A percentile compares a stretch with the other conserved stretches of the same genome.
Conservation (phyloP, 1,140 invertebrate species). For the Choristoneura fumiferana region DNA sequence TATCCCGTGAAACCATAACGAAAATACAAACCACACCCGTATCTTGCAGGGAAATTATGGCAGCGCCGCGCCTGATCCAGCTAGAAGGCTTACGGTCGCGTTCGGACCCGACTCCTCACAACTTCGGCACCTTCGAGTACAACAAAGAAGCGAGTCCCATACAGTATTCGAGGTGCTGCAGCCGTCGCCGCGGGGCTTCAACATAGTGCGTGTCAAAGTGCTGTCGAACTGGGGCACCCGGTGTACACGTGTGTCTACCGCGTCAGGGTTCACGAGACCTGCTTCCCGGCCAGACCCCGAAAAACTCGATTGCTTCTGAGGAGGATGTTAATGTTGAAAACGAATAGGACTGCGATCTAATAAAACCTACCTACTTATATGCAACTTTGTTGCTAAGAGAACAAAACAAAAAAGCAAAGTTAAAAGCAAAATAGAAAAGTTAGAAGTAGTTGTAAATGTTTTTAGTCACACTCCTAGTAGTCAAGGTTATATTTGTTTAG, state of each 20-base stretch:
- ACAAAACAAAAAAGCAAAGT: too few species aligned
- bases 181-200: constrained; percentile 43
- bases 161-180: constrained; percentile 61
- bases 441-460: too few species aligned
- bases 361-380: too few species aligned
- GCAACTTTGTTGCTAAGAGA: too few species aligned
- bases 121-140: constrained; percentile 66
- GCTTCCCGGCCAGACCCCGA: constrained; percentile 27
- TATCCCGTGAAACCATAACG: too few species aligned
- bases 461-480: too few species aligned
- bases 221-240: constrained; percentile 60
- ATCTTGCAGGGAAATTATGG: constrained; percentile 63
- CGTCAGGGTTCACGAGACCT: constrained; percentile 62
- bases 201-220: constrained; percentile 50
- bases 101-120: constrained; percentile 49
- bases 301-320: constrained; percentile 31
- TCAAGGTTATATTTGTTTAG: too few species aligned
- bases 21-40: too few species aligned
- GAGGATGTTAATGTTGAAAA: constrained; percentile 45
- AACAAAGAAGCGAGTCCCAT: constrained; percentile 57
- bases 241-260: constrained; percentile 68
- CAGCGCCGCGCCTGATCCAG: constrained; percentile 62
- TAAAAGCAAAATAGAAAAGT: too few species aligned
- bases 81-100: constrained; percentile 55
- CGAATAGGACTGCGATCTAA: constrained; percentile 42